Conservation (phyloP, 1,140 invertebrate genomes). For the Agrypnia vestita region DNA sequence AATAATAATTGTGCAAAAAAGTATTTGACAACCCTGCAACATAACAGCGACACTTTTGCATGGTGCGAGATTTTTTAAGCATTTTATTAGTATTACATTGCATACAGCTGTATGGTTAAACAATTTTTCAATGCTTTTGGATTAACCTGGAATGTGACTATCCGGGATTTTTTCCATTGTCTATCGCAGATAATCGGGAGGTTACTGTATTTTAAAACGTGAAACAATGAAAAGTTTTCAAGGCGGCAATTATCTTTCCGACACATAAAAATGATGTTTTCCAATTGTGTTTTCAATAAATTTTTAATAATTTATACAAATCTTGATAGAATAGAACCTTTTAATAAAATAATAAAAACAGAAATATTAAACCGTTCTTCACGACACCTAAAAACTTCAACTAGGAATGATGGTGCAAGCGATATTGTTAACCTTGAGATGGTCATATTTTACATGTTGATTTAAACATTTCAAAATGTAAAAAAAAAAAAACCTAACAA, state of each 20-base stretch:
- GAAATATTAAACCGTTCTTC: background rate
- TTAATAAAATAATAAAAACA: background rate
- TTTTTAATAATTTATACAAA: background rate
- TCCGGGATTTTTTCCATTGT: too few species aligned
- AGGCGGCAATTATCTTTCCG: background rate
- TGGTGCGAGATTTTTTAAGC: too few species aligned
- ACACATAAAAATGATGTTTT: background rate
- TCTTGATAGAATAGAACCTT: background rate
- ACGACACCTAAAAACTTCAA: background rate
- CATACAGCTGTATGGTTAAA: too few species aligned
- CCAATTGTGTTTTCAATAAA: background rate
- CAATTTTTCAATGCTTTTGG: too few species aligned
- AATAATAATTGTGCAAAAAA: too few species aligned
- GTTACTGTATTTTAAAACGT: background rate
- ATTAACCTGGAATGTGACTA: too few species aligned
- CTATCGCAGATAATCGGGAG: too few species aligned
- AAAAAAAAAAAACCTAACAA: conserved; percentile 11
- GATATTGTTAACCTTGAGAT: background rate
- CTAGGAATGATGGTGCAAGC: conserved; percentile 28
- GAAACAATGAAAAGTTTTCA: background rate
- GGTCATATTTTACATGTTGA: too few species aligned
- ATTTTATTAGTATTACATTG: too few species aligned
- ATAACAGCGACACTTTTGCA: too few species aligned
- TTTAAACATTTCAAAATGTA: background rate
- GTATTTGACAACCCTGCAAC: too few species aligned